These are phyloP conservation scores for Drosophila hydei DNA, from an alignment of 1,140 invertebrate genomes.

Conservation along the genomic window DNA sequence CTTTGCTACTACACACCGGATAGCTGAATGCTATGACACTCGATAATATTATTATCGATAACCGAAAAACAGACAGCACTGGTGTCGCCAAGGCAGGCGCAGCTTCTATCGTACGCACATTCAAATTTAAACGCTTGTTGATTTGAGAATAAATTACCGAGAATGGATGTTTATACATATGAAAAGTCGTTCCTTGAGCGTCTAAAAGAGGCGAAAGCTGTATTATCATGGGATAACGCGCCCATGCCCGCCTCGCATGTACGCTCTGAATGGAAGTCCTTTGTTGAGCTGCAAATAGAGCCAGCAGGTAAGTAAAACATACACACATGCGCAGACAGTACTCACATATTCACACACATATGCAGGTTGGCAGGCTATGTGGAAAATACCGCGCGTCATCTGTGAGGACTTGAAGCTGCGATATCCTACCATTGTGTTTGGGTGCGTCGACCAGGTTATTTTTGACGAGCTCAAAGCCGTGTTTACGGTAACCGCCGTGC, in stretches of 20 bases:
- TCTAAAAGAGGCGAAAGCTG: constrained; percentile 85
- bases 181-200: constrained; percentile 86
- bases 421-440: constrained; percentile 86
- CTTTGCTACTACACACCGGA: background rate
- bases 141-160: constrained; percentile 2
- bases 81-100: constrained; percentile 15
- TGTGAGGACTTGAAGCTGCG: constrained; percentile 86
- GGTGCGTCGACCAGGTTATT: constrained; percentile 85
- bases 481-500: constrained; percentile 85
- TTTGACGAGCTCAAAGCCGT: constrained; percentile 84
- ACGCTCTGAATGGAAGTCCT: constrained; percentile 85
- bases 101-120: constrained; percentile 32
- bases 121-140: constrained; percentile 56
- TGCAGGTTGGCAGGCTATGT: constrained; percentile 86
- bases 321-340: constrained; percentile 21
- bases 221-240: constrained; percentile 84
- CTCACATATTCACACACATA: background rate
- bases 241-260: constrained; percentile 85
- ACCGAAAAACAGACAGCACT: background rate
- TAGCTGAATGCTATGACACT: constrained; percentile 17
- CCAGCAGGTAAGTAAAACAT: constrained; percentile 72
- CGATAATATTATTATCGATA: constrained; percentile 33
- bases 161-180: constrained; percentile 86
- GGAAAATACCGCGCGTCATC: constrained; percentile 86
- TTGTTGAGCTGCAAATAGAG: constrained; percentile 86